Evolutionary conservation across 2,113 vertebrate genomes (phyloP), one percentile per base, ranked within the genome.

Genomic region (Triplophysa dalaica): DNA sequence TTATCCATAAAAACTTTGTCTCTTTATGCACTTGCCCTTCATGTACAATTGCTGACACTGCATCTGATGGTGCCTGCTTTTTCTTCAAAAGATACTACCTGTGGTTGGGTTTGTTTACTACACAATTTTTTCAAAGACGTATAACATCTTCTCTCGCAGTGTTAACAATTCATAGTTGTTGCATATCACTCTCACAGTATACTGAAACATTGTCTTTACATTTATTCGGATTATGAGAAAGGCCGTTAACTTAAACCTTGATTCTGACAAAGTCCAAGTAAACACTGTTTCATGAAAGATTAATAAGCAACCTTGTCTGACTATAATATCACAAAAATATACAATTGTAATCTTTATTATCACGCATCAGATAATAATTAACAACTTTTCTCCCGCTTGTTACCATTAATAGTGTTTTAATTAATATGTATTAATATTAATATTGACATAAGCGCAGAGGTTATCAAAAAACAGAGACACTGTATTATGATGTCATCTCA

Each of bases 401-500:
- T 14, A n/a, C 29, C 70, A 48, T 52, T 76, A 64, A 62, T 11
- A 4, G 3, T n/a, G n/a, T n/a, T n/a, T n/a, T n/a, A n/a, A n/a
- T n/a, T n/a, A n/a, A n/a, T n/a, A n/a, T n/a, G n/a, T n/a, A n/a
- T n/a, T n/a, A n/a, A n/a, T n/a, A n/a, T n/a, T n/a, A n/a, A n/a
- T 62, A n/a, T 54, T 43, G 69, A 66, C 54, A 41, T 43, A 43
- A 29, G 56, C 63, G 65, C 70, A 10, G 50, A 79, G 65, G 63
- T 77, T 21, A 77, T 60, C 68, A 73, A 67, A 76, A 83, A 67
- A 73, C n/a, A 2, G 8, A 63, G 63, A 72, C 41, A 66, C 62
- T 89, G 76, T 52, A 82, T 81, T 77, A 72, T 94, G 93, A 95
- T 91, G 93, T 94, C 95, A 93, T 87, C 85, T 81, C 85, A 74